Conservation (phyloP, 2,113 vertebrate species). For the Anoura caudifer region DNA sequence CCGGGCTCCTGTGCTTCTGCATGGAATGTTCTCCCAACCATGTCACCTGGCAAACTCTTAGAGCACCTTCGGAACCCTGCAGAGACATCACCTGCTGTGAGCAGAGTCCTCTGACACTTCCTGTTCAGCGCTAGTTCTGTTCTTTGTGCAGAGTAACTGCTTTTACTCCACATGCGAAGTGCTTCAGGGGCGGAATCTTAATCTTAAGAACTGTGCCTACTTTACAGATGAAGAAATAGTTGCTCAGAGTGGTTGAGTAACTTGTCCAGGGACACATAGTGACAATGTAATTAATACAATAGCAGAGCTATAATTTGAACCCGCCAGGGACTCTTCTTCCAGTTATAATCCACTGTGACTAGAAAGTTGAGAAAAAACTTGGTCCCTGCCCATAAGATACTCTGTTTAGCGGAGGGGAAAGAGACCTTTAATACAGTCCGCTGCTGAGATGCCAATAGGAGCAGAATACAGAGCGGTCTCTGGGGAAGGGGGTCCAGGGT, state of each 20-base stretch:
- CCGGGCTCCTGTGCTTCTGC: not conserved
- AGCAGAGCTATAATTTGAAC: not conserved
- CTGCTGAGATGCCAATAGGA: not conserved
- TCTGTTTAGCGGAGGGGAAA: not conserved
- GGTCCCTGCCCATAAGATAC: not conserved
- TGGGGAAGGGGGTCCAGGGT: too few species aligned
- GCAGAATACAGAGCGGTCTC: not conserved
- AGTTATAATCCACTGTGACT: not conserved
- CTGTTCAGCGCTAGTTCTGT: not conserved
- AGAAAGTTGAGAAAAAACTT: not conserved
- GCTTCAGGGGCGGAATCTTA: not conserved
- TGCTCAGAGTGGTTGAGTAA: not conserved
- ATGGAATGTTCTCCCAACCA: not conserved
- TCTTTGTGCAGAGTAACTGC: rapidly evolving
- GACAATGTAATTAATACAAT: not conserved
- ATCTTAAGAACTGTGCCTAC: not conserved
- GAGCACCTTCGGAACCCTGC: not conserved
- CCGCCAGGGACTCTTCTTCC: not conserved
- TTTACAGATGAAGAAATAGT: not conserved
- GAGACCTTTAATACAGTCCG: too few species aligned
- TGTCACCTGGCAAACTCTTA: not conserved
- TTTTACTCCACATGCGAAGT: not conserved
- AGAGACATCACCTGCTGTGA: not conserved
- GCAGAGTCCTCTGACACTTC: not conserved
- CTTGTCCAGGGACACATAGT: not conserved